Percentiles rank a stretch among this genome's conserved stretches.
Conservation (phyloP, 2,888 invertebrate species). For the Athalia circularis region DNA sequence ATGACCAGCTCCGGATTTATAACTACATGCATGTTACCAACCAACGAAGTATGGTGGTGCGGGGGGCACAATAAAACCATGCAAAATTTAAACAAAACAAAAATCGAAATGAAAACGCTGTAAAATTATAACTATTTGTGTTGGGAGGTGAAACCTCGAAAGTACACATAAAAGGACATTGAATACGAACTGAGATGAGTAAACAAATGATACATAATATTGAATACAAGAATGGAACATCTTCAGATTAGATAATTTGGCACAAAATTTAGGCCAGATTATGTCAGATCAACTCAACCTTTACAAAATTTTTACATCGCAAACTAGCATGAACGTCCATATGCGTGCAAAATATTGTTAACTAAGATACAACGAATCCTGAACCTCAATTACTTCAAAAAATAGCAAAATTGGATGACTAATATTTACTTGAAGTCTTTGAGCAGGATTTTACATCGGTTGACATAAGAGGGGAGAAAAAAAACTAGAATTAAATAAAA, state of each 20-base stretch:
- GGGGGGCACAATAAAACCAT: conserved; percentile 72
- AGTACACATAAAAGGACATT: conserved; percentile 19
- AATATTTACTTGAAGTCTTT: not conserved
- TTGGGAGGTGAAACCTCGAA: conserved; percentile 25
- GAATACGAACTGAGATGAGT: conserved; percentile 33
- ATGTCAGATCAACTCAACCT: not conserved
- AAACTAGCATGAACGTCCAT: too few relatives aligned
- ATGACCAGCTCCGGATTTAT: conserved; percentile 92
- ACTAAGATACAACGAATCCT: too few relatives aligned
- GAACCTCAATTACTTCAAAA: too few relatives aligned
- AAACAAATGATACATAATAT: not conserved
- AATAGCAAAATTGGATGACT: not conserved
- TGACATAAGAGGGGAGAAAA: conserved; percentile 46
- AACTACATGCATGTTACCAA: conserved; percentile 78
- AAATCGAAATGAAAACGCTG: conserved; percentile 62
- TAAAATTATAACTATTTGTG: conserved; percentile 45
- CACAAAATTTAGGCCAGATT: not conserved
- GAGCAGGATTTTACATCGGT: conserved; percentile 30
- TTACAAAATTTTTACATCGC: too few relatives aligned
- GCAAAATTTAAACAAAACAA: conserved; percentile 69
- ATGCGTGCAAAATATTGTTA: too few relatives aligned
- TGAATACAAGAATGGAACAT: not conserved
- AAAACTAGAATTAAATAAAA: conserved; percentile 28
- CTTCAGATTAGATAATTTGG: not conserved
- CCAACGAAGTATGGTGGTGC: conserved; percentile 69